Conservation (phyloP, 2,113 vertebrate genomes). For the Synodontis membranacea region DNA sequence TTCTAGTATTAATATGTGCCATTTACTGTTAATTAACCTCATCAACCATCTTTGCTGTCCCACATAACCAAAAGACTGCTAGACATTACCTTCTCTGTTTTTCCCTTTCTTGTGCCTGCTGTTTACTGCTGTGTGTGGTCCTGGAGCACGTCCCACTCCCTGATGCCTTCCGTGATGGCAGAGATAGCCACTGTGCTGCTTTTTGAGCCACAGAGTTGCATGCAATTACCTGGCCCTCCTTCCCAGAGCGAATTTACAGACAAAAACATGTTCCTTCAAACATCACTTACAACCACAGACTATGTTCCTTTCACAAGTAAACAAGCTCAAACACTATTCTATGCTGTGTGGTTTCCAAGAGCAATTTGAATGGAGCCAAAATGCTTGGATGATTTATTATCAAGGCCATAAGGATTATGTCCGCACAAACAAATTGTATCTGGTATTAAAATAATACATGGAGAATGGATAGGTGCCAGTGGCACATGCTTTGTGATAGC, state of each 20-base stretch:
- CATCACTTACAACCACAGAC: conserved; percentile 17
- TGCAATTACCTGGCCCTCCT: conserved; percentile 14
- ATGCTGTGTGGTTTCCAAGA: conserved; percentile 5
- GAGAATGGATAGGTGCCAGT: background rate
- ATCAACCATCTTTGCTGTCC: background rate
- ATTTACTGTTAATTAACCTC: background rate
- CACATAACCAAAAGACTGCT: background rate
- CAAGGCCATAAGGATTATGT: background rate
- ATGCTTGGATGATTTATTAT: conserved; percentile 18
- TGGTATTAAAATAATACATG: conserved; percentile 7
- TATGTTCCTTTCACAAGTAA: conserved; percentile 39
- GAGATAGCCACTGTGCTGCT: conserved; percentile 17
- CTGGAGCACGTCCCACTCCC: conserved; percentile 39
- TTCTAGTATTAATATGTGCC: background rate
- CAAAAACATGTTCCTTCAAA: conserved; percentile 39
- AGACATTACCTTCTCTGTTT: conserved; percentile 11
- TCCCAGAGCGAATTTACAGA: conserved; percentile 21
- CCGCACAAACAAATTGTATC: background rate
- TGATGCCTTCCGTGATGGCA: conserved; percentile 1
- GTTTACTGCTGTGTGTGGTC: conserved; percentile 36
- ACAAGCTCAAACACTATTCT: conserved; percentile 34
- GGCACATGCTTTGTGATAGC: background rate
- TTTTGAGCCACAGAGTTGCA: conserved; percentile 9
- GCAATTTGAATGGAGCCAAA: conserved; percentile 18
- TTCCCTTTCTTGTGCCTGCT: conserved; percentile 12